Evolutionary conservation across 1,140 invertebrate genomes (phyloP), one percentile per base, ranked within the genome.

Genomic region (Patella vulgata): DNA sequence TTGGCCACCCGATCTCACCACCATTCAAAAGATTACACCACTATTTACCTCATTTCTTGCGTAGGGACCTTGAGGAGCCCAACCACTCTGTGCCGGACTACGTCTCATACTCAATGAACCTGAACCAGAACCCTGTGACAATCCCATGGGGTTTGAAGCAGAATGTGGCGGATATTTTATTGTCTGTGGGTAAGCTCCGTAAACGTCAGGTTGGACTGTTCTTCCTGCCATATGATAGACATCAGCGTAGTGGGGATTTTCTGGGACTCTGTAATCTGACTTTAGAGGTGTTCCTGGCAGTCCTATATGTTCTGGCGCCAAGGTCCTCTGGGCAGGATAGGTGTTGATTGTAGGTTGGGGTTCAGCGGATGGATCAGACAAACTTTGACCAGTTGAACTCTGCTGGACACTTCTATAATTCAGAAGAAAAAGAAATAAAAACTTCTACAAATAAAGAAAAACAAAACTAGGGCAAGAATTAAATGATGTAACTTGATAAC

Each of bases 91-190:
- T 19, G 70, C 73, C 5, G 74, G 75, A 54, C 68, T 74, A 31
- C 68, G 58, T 25, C 74, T 68, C 51, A 65, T 57, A 23, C 57
- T 66, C 43, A 60, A 65, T 17, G 70, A 57, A 33, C 54, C 55
- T 12, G 62, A 56, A 9, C 65, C 30, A n/a, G 58, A 60, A 30
- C 50, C 48, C 44, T 72, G 71, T 33, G 66, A 65, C 44, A 74
- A 39, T 11, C 70, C 60, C 64, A 77, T 69, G 31, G 48, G 67
- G 12, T 63, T 60, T 19, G 67, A 60, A 27, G 55, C 62, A 59
- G 66, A 65, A 39, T 78, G 76, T 8, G 55, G 61, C 17, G 75
- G 73, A 51, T 78, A 78, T 59, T 78, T 80, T 61, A 80, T 77
- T 27, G 67, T 66, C 54, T 71, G 72, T 31, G 51, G 59, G 63